Conservation (phyloP, 2,113 vertebrate genomes). For the Ptyas mucosa region DNA sequence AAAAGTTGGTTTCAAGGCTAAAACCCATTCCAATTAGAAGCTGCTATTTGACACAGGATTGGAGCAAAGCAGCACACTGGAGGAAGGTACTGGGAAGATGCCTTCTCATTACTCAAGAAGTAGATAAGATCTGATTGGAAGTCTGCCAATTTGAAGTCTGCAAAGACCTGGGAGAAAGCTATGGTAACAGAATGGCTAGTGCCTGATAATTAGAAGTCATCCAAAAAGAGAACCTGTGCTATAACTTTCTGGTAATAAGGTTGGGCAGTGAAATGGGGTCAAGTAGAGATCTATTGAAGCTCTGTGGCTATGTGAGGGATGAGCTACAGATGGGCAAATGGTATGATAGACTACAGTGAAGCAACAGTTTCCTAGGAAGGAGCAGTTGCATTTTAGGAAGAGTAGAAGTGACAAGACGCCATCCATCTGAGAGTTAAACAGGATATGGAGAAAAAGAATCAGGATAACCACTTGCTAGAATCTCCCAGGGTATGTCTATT, state of each 20-base stretch:
- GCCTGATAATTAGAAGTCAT: not conserved
- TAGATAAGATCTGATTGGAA: not conserved
- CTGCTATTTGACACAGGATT: not conserved
- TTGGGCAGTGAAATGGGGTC: not conserved
- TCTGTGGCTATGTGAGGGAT: not conserved
- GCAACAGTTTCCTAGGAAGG: not conserved
- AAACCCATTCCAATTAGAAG: not conserved
- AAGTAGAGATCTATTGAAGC: not conserved
- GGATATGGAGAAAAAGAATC: not conserved
- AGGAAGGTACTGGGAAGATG: not conserved
- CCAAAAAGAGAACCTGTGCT: not conserved
- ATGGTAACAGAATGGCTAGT: not conserved
- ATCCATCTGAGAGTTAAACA: not conserved
- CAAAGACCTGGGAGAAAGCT: not conserved
- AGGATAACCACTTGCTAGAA: not conserved
- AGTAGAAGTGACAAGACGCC: not conserved
- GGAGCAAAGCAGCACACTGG: not conserved
- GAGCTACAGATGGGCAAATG: not conserved
- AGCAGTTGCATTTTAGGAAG: not conserved
- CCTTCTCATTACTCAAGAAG: not conserved
- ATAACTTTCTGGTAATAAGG: not conserved
- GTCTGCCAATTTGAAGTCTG: not conserved
- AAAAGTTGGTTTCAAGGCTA: not conserved
- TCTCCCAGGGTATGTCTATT: not conserved
- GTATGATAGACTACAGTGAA: not conserved